Evolutionary conservation across 2,888 invertebrate species (phyloP).

Genomic region (Epirrhoe tristata): DNA sequence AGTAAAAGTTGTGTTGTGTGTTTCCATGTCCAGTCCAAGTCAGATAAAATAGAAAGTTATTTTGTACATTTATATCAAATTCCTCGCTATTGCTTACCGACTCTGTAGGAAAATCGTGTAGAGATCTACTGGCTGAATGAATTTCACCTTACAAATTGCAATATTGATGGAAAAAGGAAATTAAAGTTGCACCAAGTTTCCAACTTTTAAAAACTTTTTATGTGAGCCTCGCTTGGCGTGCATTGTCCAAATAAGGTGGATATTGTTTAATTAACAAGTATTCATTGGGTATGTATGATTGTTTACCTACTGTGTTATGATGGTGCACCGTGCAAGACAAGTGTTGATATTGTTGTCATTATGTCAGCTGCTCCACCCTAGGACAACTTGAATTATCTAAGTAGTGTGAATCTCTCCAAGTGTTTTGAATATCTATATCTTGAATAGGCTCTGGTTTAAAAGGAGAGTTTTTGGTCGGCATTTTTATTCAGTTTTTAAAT

Average conservation of each 20-base stretch:
- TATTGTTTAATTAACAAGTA: not conserved
- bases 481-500: no score
- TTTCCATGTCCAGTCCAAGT: no score
- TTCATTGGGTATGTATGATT: slow-evolving; percentile 15
- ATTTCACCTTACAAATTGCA: not conserved
- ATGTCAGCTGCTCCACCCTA: not conserved
- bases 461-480: no score
- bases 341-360: not conserved
- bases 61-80: not conserved
- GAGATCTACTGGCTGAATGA: not conserved
- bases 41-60: slow-evolving; percentile 4
- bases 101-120: not conserved
- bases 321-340: no score
- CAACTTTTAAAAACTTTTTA: slow-evolving; percentile 24
- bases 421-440: not conserved
- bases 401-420: not conserved
- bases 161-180: not conserved
- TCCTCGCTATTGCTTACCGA: not conserved
- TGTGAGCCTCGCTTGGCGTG: not conserved
- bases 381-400: not conserved
- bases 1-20: no score
- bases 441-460: not conserved
- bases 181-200: slow-evolving; percentile 23
- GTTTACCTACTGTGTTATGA: not conserved
- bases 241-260: slow-evolving; percentile 5